phyloP scores from a whole-genome alignment of 2,888 invertebrate species.

The Dicyrtomina minuta region DNA sequence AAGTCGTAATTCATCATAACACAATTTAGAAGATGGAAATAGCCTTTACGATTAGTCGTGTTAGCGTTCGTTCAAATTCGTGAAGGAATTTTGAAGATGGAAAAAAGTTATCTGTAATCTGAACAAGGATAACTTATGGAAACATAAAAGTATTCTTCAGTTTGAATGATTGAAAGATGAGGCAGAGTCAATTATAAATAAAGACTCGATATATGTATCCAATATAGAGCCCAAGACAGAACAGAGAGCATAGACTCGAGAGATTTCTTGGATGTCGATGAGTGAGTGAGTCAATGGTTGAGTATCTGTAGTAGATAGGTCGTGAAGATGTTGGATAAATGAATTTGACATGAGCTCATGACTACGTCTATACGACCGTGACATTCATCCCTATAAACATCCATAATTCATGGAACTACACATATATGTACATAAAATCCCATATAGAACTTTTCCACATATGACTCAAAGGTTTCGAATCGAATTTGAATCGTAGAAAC shows the following conservation, averaged over 20 bases:
- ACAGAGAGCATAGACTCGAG: no score
- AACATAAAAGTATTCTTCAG: slow-evolving; percentile 20
- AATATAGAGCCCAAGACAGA: no score
- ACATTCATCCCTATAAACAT: not conserved
- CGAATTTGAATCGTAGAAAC: no score
- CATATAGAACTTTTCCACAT: no score
- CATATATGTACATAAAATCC: no score
- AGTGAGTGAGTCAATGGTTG: not conserved
- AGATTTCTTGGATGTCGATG: not conserved
- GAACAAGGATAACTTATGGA: slow-evolving; percentile 18
- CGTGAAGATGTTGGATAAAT: slow-evolving; percentile 31
- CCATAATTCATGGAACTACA: no score
- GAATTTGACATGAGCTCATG: slow-evolving; percentile 34
- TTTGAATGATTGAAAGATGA: slow-evolving; percentile 32
- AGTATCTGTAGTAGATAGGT: not conserved
- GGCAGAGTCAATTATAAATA: slow-evolving; percentile 32
- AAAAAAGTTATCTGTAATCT: slow-evolving; percentile 5
- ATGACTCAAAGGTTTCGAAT: no score
- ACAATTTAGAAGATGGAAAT: slow-evolving; percentile 18
- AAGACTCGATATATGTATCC: not conserved
- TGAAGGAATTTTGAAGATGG: slow-evolving; percentile 26
- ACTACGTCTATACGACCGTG: slow-evolving; percentile 4
- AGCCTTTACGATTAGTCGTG: not conserved
- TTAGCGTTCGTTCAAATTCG: slow-evolving; percentile 17
- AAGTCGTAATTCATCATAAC: slow-evolving; percentile 33